Base-by-base conservation (phyloP, 92 coral and sea anemone genomes). In the Scolanthus callimorphus region DNA sequence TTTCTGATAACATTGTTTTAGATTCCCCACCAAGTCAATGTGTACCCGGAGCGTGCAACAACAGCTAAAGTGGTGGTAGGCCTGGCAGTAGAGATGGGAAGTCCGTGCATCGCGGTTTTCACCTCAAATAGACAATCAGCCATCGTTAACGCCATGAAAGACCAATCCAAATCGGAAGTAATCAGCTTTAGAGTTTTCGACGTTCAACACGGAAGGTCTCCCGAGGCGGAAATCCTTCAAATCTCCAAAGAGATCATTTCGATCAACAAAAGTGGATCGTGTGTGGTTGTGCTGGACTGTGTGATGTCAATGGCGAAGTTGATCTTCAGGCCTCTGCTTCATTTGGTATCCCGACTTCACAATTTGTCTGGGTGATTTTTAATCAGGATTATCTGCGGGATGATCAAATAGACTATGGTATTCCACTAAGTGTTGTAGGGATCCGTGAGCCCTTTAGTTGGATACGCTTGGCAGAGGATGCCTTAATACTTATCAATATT, bases 251-350 rank as follows among this genome's bases (percentile, higher is more conserved):
- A 78, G 25, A 45, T 72, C 50, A 3, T 63, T 3, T 63, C 62
- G 44, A 67, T 78, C 29, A 78, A 78, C 44, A 71, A 65, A 48
- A 78, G 85, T 48, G 79, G 85, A 0, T 50, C 74, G 4, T 70
- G 85, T 17, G 31, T 78, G 24, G 85, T 78, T 26, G 74, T 78
- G 15, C 51, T 78, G 67, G 85, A 71, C 26, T 70, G 69, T 48
- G 72, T 46, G 1, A 54, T 49, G 13, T 0, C 68, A 0, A 60
- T 63, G 51, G 70, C 74, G 6, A 20, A 67, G 11, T 45, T 70
- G 13, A 38, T 78, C 23, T 61, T 10, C 27, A 57, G 44, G 71
- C 77, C 10, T 27, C 71, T n/a, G 49, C 27, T 43, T 63, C 85
- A 2, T 49, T 78, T 13, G 85, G 69, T 21, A 57, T 70, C 27